These are phyloP conservation scores for Atractosteus spatula DNA, from an alignment of 2,113 vertebrate species.

Conservation along the genomic window DNA sequence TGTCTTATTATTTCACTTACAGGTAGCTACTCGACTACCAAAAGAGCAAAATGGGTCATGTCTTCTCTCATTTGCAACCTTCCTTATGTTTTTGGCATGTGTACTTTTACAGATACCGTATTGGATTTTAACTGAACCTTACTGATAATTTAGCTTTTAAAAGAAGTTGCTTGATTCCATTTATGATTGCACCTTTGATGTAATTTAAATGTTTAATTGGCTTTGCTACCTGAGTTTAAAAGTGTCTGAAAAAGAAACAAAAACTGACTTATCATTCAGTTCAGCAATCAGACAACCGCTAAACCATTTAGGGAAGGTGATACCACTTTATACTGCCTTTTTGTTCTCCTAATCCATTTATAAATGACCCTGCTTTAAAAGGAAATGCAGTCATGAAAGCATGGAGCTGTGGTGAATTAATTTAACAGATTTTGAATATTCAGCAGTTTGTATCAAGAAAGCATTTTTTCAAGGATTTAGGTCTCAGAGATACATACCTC, in stretches of 20 bases:
- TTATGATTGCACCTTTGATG: no score
- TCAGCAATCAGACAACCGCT: no score
- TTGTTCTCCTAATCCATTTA: background rate
- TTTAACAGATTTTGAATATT: background rate
- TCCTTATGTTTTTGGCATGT: background rate
- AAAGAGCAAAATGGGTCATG: background rate
- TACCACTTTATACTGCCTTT: background rate
- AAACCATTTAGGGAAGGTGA: no score
- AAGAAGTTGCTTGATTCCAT: no score
- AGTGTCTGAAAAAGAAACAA: no score
- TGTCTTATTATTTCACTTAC: background rate
- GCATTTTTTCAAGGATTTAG: background rate
- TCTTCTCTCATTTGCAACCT: background rate
- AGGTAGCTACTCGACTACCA: background rate
- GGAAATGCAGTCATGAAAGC: background rate
- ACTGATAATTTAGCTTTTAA: no score
- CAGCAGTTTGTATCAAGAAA: conserved; percentile 7
- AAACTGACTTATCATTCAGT: no score
- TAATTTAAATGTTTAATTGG: no score
- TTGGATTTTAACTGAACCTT: no score
- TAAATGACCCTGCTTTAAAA: background rate
- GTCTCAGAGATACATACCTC: conserved; percentile 33
- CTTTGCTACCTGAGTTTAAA: no score
- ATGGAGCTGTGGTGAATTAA: background rate
- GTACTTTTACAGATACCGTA: no score